Percentiles rank a stretch among this genome's conserved stretches.
Evolutionary conservation across 2,797 vertebrate species (phyloP).

Genomic region (Micromesistius poutassou): DNA sequence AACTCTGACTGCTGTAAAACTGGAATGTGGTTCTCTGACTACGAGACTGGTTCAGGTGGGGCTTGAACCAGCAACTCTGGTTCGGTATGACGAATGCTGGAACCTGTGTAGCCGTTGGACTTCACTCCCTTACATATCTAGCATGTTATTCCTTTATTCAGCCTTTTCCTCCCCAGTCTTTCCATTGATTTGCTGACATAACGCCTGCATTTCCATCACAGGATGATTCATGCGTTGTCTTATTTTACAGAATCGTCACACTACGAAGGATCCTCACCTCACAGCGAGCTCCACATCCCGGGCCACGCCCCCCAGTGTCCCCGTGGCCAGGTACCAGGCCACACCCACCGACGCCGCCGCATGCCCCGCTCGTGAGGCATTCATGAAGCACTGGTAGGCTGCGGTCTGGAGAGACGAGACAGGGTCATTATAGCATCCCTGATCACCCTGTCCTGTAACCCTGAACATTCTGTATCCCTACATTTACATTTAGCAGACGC

Average conservation of each 20-base stretch:
- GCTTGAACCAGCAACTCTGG: neutral
- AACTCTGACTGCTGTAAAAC: too few relatives aligned
- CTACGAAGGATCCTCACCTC: constrained; percentile 74
- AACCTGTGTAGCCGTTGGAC: too few relatives aligned
- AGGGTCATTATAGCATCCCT: too few relatives aligned
- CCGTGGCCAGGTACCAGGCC: constrained; percentile 82
- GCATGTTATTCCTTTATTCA: neutral
- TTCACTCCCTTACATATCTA: too few relatives aligned
- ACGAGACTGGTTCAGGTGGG: neutral
- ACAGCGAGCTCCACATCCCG: constrained; percentile 83
- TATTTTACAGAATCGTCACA: neutral
- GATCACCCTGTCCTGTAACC: too few relatives aligned
- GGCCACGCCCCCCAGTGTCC: constrained; percentile 77
- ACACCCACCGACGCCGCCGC: constrained; percentile 77
- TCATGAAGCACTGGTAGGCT: constrained; percentile 82
- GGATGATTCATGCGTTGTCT: neutral
- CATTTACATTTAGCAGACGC: too few relatives aligned
- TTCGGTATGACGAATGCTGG: too few relatives aligned
- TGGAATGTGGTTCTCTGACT: neutral
- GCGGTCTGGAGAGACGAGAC: constrained; percentile 69
- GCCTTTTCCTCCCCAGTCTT: neutral
- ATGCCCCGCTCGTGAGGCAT: constrained; percentile 81
- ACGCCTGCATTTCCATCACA: neutral
- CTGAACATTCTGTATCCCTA: too few relatives aligned
- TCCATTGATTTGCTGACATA: neutral